A percentile compares a stretch with the other conserved stretches of the same genome.
phyloP scores from a whole-genome alignment of 2,797 vertebrate genomes.

The Micromesistius poutassou region DNA sequence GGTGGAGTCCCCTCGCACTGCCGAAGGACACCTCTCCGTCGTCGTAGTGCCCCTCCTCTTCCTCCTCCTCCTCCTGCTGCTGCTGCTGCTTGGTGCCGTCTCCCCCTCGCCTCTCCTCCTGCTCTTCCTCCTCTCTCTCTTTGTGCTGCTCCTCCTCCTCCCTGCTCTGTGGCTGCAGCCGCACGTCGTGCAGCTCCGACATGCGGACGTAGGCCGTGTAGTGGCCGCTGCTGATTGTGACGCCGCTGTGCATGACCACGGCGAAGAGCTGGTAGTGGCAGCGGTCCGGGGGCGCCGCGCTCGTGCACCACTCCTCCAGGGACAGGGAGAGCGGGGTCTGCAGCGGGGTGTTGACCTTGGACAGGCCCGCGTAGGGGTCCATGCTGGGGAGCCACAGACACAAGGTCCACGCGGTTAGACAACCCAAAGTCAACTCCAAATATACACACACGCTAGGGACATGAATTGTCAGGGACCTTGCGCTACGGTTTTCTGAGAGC shows the following conservation, averaged over 20 bases:
- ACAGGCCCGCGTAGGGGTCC: constrained; percentile 90
- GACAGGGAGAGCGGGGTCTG: constrained; percentile 87
- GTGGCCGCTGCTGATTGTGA: constrained; percentile 96
- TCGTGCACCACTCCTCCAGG: constrained; percentile 91
- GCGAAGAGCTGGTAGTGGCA: constrained; percentile 90
- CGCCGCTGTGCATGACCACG: constrained; percentile 96
- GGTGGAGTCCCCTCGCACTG: constrained; percentile 49
- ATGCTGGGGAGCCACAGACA: constrained; percentile 65
- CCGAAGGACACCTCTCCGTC: constrained; percentile 82
- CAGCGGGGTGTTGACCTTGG: constrained; percentile 94
- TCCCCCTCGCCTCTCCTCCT: constrained; percentile 52
- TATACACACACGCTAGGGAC: too few relatives aligned
- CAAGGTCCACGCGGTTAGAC: too few relatives aligned
- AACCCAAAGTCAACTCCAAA: too few relatives aligned
- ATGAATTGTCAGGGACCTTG: too few relatives aligned
- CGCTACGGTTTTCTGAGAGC: too few relatives aligned
- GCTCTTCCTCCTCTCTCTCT: constrained; percentile 48
- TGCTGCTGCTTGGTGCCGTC: constrained; percentile 45
- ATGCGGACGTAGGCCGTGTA: constrained; percentile 93
- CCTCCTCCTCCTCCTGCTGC: constrained; percentile 59
- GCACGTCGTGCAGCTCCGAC: constrained; percentile 74
- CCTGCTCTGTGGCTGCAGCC: constrained; percentile 34
- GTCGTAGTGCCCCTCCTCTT: constrained; percentile 74
- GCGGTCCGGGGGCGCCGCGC: constrained; percentile 57
- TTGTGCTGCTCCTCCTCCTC: constrained; percentile 36